Evolutionary conservation across 2,888 invertebrate genomes (phyloP), one percentile per base, ranked within the genome.

Genomic region (Phragmatobia fuliginosa): DNA sequence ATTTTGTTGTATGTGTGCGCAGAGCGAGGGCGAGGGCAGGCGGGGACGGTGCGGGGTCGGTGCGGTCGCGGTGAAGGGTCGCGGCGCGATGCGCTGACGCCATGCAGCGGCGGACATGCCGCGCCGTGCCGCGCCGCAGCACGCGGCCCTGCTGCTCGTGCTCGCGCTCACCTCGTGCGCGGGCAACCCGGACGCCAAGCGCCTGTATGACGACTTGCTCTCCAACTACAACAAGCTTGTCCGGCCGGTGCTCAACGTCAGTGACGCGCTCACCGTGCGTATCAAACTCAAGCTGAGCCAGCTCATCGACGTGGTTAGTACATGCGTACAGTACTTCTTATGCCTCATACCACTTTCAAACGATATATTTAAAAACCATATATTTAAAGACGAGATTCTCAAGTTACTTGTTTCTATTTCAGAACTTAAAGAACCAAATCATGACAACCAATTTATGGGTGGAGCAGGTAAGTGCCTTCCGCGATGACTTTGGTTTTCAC

Each of bases 141-240:
- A 91, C 91, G 90, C 91, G 89, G 88, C 89, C 89, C 90, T 87
- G 85, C 87, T 83, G 85, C 88, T 78, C 80, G 83, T 79, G 88
- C 87, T 88, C 85, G 87, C 85, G 80, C 88, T 91, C 83, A 88
- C 83, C 66, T 56, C 68, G 28, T 97, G 97, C 96, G 97, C 97
- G 83, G 98, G 98, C 78, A 99, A 99, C 96, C 99, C 99, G 81
- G 99, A 99, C 94, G 99, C 99, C 82, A 99, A 99, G 94, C 96
- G 99, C 80, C 97, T 99, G 75, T 99, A 99, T 96, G 99, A 99
- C 95, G 99, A 99, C 95, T 96, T 99, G 84, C 96, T 99, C 81
- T 98, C 98, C 91, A 98, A 98, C 96, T 99, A 99, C 96, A 99
- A 99, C 96, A 99, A 99, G 96, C 96, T 99, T 86, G 99, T 99